Evolutionary conservation across 2,113 vertebrate species (phyloP).

Genomic region (Bambusicola thoracicus): DNA sequence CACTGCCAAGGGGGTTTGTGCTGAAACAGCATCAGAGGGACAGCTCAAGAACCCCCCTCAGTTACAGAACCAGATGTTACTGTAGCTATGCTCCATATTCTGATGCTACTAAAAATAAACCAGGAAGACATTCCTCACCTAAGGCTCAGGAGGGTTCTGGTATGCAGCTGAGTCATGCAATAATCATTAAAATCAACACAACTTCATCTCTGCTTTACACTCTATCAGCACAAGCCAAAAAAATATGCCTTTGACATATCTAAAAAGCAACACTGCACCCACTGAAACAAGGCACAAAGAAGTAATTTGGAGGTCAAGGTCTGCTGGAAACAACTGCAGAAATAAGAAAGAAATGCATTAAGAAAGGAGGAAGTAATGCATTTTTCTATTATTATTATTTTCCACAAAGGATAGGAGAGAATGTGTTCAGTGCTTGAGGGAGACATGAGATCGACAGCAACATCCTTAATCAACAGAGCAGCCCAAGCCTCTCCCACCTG

Average conservation of each 20-base stretch:
- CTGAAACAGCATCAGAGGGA: not conserved
- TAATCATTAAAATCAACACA: slow-evolving; percentile 31
- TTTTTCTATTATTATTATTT: not conserved
- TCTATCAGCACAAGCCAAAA: slow-evolving; percentile 7
- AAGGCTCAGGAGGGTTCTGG: slow-evolving; percentile 45
- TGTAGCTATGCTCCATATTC: not conserved
- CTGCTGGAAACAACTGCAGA: not conserved
- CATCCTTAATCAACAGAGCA: not conserved
- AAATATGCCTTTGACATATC: not conserved
- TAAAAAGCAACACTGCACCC: not conserved
- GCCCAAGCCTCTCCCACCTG: not conserved
- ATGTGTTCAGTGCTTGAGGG: not conserved
- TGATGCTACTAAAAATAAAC: slow-evolving; percentile 57
- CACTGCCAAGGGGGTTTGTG: not conserved
- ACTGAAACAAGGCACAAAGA: slow-evolving; percentile 17
- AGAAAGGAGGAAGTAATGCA: not conserved
- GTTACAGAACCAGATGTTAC: not conserved
- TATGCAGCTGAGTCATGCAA: slow-evolving; percentile 50
- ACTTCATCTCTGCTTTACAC: not conserved
- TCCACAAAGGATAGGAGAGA: not conserved
- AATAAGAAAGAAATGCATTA: not conserved
- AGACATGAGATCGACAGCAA: not conserved
- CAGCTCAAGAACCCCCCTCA: not conserved
- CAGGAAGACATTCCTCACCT: slow-evolving; percentile 59
- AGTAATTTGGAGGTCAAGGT: slow-evolving; percentile 12